Conservation (phyloP, 2,797 vertebrate genomes). For the Chanos chanos region DNA sequence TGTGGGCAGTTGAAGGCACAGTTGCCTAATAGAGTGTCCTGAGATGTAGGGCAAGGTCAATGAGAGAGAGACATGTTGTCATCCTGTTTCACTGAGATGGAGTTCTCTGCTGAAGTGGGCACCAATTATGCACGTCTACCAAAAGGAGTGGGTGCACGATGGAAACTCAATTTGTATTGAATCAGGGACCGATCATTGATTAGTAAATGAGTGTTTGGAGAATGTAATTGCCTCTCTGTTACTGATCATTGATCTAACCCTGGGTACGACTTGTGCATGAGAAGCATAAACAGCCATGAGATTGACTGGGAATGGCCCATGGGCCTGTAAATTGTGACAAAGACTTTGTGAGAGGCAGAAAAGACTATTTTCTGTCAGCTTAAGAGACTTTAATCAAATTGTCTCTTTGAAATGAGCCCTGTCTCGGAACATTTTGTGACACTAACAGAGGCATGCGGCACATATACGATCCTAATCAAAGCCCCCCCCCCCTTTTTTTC, state of each 20-base stretch:
- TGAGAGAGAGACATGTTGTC: background rate
- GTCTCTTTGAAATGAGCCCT: no score
- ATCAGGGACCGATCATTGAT: slow-evolving; percentile 59
- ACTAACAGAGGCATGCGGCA: no score
- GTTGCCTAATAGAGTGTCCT: no score
- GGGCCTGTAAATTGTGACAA: no score
- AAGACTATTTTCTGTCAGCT: no score
- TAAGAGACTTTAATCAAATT: no score
- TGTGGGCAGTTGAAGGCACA: no score
- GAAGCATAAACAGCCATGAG: slow-evolving; percentile 22
- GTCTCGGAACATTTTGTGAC: no score
- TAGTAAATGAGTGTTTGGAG: slow-evolving; percentile 48
- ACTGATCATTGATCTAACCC: slow-evolving; percentile 60
- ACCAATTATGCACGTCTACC: slow-evolving; percentile 57
- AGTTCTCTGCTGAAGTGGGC: slow-evolving; percentile 22
- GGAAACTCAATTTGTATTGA: slow-evolving; percentile 54
- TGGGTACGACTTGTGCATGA: slow-evolving; percentile 38
- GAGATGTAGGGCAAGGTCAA: background rate
- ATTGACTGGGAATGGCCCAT: background rate
- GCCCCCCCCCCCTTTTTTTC: no score
- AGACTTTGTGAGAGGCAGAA: background rate
- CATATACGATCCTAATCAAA: no score
- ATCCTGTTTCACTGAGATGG: background rate
- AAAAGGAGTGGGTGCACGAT: slow-evolving; percentile 59
- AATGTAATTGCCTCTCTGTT: slow-evolving; percentile 63